Conservation (phyloP, 2,888 invertebrate genomes). For the Mesodorylaimus sp. region DNA sequence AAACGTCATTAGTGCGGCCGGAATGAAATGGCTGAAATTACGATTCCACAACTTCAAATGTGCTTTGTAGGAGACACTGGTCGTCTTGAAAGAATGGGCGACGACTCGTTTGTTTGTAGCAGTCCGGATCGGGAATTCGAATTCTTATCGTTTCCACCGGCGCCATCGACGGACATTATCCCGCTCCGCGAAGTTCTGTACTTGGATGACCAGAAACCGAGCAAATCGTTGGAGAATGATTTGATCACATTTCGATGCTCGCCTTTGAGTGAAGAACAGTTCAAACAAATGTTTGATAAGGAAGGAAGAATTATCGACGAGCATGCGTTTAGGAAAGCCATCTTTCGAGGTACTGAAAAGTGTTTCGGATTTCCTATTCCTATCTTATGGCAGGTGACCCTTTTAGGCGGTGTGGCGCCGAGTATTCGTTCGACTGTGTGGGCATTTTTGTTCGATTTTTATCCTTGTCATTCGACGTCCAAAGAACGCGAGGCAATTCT, state of each 20-base stretch:
- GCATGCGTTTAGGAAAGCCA: constrained; percentile 24
- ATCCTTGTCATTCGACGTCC: constrained; percentile 18
- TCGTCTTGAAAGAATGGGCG: too few species aligned
- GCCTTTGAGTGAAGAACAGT: constrained; percentile 20
- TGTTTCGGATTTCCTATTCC: background rate
- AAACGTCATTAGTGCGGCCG: too few species aligned
- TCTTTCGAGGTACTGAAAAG: constrained; percentile 25
- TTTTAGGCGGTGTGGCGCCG: constrained; percentile 26
- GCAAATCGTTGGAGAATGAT: background rate
- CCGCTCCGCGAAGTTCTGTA: background rate
- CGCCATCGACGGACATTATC: background rate
- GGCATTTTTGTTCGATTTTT: constrained; percentile 30
- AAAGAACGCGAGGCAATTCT: background rate
- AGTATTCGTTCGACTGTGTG: constrained; percentile 26
- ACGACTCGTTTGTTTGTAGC: too few species aligned
- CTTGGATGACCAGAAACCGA: background rate
- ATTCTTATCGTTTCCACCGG: background rate
- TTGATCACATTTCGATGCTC: constrained; percentile 7
- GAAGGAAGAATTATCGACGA: constrained; percentile 30
- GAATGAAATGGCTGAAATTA: background rate
- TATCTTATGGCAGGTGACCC: background rate
- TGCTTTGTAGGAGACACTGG: too few species aligned
- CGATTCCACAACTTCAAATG: too few species aligned
- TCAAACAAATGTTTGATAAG: constrained; percentile 22
- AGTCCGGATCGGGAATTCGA: too few species aligned